Base-by-base conservation (phyloP, 2,113 vertebrate species). In the Chaetodon trifascialis region DNA sequence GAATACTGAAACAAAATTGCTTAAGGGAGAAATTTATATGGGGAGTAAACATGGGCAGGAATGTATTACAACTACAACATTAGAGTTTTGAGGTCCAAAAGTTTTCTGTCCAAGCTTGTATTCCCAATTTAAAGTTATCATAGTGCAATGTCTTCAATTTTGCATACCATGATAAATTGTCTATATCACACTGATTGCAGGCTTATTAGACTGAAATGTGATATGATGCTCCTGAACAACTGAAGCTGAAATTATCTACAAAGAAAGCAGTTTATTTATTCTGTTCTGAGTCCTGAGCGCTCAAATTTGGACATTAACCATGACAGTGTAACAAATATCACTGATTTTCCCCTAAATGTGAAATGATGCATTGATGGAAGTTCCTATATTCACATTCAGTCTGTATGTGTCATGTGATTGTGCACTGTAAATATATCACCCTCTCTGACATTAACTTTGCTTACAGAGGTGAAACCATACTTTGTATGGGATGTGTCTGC, bases 401-500 rank as follows among this genome's bases (percentile, higher is more conserved):
- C 30, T 15, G 2, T 19, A 25, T 64, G 60, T 80, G 60, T 86
- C 76, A 86, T 88, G 77, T 88, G 73, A 86, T 63, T 82, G 65
- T 76, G 42, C 54, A 56, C 54, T 36, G 66, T 86, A 90, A 90
- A 93, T 86, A 86, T 88, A 92, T 93, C 87, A 90, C 58, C 80
- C 82, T 79, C 66, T 71, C 79, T 73, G 62, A 91, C 89, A 92
- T 90, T 87, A 86, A 85, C 91, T 96, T 95, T 97, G 96, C 96
- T 96, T 96, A 95, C 94, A 94, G 79, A 94, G 74, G 92, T 93
- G 71, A 95, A 96, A 95, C 75, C 72, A 68, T 81, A 49, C 54
- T 94, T 94, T 95, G 93, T 93, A 93, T 95, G 83, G 91, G 92
- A 95, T 95, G 60, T 94, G 95, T 93, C 79, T 73, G 90, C 88